phyloP scores from a whole-genome alignment of 2,888 invertebrate genomes.

The Glaucopsyche alexis region DNA sequence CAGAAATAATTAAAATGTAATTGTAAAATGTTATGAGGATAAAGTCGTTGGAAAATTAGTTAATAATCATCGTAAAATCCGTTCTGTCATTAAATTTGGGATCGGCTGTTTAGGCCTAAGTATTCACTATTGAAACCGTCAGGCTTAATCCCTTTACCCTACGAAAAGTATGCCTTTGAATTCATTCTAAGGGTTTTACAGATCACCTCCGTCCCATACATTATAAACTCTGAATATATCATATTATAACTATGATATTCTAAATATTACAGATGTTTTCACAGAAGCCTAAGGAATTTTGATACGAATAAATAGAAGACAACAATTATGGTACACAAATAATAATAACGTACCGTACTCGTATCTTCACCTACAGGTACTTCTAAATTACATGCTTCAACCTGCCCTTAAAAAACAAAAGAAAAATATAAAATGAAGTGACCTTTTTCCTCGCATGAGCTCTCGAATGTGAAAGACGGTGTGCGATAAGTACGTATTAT shows the following conservation, averaged over 20 bases:
- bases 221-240: neutral
- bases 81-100: slow-evolving; percentile 3
- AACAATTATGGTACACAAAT: neutral
- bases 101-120: neutral
- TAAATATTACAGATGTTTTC: too few species aligned
- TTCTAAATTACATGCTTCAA: neutral
- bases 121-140: neutral
- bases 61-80: neutral
- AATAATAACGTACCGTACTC: neutral
- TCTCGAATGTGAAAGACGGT: slow-evolving; percentile 28
- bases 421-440: slow-evolving; percentile 20
- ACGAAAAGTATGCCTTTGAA: neutral
- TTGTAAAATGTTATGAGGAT: neutral
- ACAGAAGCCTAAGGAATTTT: too few species aligned
- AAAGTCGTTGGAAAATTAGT: neutral
- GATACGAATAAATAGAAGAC: neutral
- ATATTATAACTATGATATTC: neutral
- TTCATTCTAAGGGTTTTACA: neutral
- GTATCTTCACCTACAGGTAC: neutral
- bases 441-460: slow-evolving; percentile 4
- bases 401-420: slow-evolving; percentile 16
- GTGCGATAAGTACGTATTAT: slow-evolving; percentile 32
- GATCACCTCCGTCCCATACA: neutral
- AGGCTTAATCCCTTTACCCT: neutral
- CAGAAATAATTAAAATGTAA: neutral